These are phyloP conservation scores for Gyps fulvus DNA, from an alignment of 2,113 vertebrate genomes.

Conservation along the genomic window DNA sequence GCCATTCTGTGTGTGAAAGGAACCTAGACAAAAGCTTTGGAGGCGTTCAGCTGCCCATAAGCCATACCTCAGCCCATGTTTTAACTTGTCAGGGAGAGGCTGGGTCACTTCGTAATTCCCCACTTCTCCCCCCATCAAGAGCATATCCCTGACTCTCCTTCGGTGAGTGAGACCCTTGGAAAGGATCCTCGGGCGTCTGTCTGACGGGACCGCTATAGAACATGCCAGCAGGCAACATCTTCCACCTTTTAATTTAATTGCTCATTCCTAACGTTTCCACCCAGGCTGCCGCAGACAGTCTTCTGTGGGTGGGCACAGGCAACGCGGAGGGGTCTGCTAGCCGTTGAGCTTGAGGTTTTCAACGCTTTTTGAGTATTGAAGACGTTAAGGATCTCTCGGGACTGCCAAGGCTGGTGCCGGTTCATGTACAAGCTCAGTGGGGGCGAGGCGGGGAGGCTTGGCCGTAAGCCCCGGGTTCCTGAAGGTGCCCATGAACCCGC, in stretches of 20 bases:
- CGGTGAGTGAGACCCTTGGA: neutral
- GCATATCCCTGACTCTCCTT: neutral
- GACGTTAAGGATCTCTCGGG: neutral
- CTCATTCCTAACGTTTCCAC: neutral
- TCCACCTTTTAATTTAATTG: neutral
- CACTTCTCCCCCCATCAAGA: neutral
- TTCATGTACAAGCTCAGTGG: neutral
- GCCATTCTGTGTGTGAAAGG: neutral
- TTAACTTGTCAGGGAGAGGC: neutral
- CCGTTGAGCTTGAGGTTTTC: neutral
- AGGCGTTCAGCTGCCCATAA: neutral
- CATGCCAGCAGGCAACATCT: neutral
- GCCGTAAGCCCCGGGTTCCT: neutral
- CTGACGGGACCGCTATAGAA: rapidly evolving
- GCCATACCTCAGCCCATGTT: neutral
- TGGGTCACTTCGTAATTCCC: neutral
- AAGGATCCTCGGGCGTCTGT: neutral
- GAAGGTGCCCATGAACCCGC: neutral
- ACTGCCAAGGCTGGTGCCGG: neutral
- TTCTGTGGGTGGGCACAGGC: neutral
- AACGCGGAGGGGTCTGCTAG: neutral
- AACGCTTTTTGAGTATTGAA: neutral
- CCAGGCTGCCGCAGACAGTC: rapidly evolving
- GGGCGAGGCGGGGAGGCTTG: rapidly evolving
- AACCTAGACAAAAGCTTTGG: neutral